Base-by-base conservation (phyloP, 2,797 vertebrate species). In the Anisognathus igniventris region DNA sequence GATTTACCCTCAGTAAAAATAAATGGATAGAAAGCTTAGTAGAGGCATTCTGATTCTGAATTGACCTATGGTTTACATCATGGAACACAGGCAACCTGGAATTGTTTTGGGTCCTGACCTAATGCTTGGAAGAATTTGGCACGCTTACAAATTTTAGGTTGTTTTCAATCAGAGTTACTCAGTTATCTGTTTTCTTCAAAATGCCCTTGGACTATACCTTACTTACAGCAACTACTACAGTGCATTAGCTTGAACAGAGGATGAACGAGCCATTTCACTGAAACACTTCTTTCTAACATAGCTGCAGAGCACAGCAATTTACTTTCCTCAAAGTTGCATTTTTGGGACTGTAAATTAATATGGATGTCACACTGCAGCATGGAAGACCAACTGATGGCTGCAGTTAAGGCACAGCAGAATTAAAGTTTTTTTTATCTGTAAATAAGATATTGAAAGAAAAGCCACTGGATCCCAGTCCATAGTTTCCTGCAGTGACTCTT, bases 1-100 rank as follows among this genome's bases (percentile, higher is more conserved):
- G 57, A 68, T 88, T 88, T 86, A 61, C 60, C 79, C 70, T 91
- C 42, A 57, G 88, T 84, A 84, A 93, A 94, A 94, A 93, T 87
- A 94, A 94, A 93, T 2, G 4, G 31, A 78, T 37, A 27, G 66
- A 82, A 85, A 86, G 28, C 39, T 91, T 75, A 66, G 23, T 60
- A 65, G 39, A 77, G 10, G 11, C 64, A 75, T 81, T 90, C 19
- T 77, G 78, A 70, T 78, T 50, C 56, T 47, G 79, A 56, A 37
- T 1, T 81, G 61, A 75, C 83, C 61, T 9, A 45, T 28, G 42
- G n/a, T 90, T 83, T 88, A 35, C 60, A 44, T 35, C 35, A 53
- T 18, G 27, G 33, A 87, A 78, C 57, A 87, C 2, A 4, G 37
- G 9, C 19, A 92, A 76, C 85, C 24, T 54, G 31, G 62, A 92